Conservation (phyloP, 2,113 vertebrate genomes). For the Melanerpes formicivorus region DNA sequence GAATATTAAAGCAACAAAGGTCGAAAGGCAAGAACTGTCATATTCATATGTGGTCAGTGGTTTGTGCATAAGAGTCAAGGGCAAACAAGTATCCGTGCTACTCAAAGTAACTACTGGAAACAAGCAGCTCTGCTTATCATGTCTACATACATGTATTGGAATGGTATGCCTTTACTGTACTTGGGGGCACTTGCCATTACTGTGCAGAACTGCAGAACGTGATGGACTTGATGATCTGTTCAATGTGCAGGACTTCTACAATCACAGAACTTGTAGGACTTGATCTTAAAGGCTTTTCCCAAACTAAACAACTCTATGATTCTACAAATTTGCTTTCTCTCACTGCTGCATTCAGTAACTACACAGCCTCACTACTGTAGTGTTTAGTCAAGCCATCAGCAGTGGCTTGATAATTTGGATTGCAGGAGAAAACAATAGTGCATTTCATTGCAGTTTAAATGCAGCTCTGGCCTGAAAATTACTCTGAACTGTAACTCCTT, state of each 20-base stretch:
- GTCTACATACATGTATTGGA: background rate
- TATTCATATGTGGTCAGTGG: rapidly evolving
- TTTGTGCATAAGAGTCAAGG: background rate
- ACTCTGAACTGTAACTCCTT: background rate
- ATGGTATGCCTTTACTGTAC: background rate
- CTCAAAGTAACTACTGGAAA: background rate
- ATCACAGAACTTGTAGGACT: background rate
- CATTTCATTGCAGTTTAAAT: background rate
- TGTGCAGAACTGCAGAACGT: background rate
- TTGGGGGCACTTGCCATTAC: background rate
- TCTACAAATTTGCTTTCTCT: background rate
- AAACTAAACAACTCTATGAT: background rate
- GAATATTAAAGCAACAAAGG: background rate
- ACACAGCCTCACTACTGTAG: background rate
- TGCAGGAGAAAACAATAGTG: background rate
- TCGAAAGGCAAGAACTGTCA: background rate
- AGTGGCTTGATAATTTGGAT: background rate
- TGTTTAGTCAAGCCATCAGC: background rate
- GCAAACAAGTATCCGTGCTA: background rate
- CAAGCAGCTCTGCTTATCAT: background rate
- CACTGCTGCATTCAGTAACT: background rate
- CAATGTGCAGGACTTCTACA: too few relatives aligned
- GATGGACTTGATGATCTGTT: too few relatives aligned
- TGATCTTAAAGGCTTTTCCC: background rate
- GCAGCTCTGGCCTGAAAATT: background rate